Percentiles rank a stretch among this genome's conserved stretches.
phyloP scores from a whole-genome alignment of 1,140 invertebrate species.

The Drosophila dunni region DNA sequence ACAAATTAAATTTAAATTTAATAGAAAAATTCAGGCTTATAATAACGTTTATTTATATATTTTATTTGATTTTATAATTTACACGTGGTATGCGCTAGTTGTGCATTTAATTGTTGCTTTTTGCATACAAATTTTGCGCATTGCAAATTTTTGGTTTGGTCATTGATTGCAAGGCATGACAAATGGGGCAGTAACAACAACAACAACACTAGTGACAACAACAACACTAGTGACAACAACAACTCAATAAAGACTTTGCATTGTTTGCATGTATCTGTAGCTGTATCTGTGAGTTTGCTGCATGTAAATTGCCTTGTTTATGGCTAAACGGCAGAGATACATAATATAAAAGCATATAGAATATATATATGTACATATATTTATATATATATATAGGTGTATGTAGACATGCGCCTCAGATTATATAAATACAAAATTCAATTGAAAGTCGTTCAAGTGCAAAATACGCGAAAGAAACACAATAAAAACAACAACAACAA shows the following conservation, averaged over 20 bases:
- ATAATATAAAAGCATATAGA: constrained; percentile 17
- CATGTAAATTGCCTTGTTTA: constrained; percentile 67
- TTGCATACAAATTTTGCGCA: constrained; percentile 18
- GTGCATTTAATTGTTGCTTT: constrained; percentile 6
- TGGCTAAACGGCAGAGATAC: constrained; percentile 52
- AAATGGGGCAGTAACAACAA: constrained; percentile 30
- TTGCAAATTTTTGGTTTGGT: constrained; percentile 39
- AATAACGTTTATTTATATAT: too few species aligned
- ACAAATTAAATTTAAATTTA: not conserved
- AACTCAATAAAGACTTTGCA: constrained; percentile 55
- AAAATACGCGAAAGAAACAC: constrained; percentile 53
- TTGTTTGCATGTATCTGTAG: not conserved
- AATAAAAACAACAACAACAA: constrained; percentile 15
- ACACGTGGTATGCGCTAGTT: not conserved
- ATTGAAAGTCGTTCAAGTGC: constrained; percentile 79
- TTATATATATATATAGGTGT: not conserved
- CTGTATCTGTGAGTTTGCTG: constrained; percentile 5
- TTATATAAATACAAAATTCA: constrained; percentile 76
- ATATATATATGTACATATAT: constrained; percentile 17
- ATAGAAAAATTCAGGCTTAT: too few species aligned
- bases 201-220: constrained; percentile 36
- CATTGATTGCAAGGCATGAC: constrained; percentile 59
- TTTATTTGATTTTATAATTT: not conserved
- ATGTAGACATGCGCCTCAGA: constrained; percentile 44
- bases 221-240: constrained; percentile 33